phyloP scores from a whole-genome alignment of 2,797 vertebrate species.

The Lates japonicus region DNA sequence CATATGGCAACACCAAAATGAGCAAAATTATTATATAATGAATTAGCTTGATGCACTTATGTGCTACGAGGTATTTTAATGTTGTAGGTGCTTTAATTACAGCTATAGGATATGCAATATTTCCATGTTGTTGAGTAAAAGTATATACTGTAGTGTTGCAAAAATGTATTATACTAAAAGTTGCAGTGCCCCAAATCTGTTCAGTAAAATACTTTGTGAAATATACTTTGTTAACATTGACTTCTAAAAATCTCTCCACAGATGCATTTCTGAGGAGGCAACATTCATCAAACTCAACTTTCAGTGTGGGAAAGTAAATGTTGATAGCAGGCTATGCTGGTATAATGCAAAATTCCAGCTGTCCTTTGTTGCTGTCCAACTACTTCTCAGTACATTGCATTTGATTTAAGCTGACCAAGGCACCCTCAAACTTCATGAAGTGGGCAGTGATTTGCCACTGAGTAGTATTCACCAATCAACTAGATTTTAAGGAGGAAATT shows the following conservation, averaged over 20 bases:
- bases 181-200: conserved; percentile 6
- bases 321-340: conserved; percentile 18
- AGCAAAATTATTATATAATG: neutral
- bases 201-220: neutral
- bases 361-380: neutral
- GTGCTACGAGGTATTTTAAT: conserved; percentile 59
- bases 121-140: neutral
- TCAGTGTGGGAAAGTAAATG: neutral
- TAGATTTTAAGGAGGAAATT: conserved; percentile 6
- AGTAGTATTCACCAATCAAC: neutral
- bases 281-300: conserved; percentile 42
- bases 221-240: conserved; percentile 12
- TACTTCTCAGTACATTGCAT: neutral
- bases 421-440: neutral
- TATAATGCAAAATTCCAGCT: neutral
- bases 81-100: conserved; percentile 40
- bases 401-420: neutral
- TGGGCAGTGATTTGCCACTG: neutral
- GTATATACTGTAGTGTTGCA: conserved; percentile 5
- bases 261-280: conserved; percentile 24
- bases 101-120: conserved; percentile 31
- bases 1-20: neutral
- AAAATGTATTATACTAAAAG: neutral
- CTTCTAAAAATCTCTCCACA: neutral
- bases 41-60: conserved; percentile 36